These are phyloP conservation scores for Zenarchopterus dispar DNA, from an alignment of 2,797 vertebrate genomes.

Conservation along the genomic window DNA sequence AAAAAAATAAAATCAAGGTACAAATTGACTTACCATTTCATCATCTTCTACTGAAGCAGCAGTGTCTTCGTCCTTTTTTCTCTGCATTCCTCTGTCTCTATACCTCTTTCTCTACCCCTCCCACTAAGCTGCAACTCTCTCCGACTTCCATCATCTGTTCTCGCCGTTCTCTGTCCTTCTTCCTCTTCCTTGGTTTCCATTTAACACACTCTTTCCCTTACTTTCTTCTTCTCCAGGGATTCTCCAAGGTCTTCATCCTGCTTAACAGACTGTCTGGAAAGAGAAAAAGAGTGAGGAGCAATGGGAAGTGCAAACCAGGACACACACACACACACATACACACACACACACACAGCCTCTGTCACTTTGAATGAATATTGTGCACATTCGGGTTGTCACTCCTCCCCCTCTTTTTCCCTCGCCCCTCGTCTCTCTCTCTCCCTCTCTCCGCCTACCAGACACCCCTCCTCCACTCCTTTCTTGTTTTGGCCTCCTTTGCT, in stretches of 20 bases:
- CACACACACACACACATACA: conserved; percentile 7
- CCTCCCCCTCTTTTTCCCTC: conserved; percentile 44
- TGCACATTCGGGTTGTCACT: conserved; percentile 75
- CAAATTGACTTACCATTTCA: conserved; percentile 70
- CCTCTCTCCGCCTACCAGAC: conserved; percentile 50
- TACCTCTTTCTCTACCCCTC: conserved; percentile 32
- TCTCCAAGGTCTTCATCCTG: conserved; percentile 61
- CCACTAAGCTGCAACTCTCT: too few relatives aligned
- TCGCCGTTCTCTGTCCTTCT: conserved; percentile 1
- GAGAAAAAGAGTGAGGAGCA: conserved; percentile 33
- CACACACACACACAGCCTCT: conserved; percentile 63
- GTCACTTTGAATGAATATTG: conserved; percentile 86
- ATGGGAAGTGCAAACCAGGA: conserved; percentile 80
- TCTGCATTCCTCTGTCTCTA: conserved; percentile 59
- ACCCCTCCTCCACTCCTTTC: conserved; percentile 72
- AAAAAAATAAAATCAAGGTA: conserved; percentile 30
- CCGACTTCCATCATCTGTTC: too few relatives aligned
- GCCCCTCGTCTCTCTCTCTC: conserved; percentile 14
- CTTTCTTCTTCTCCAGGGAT: conserved; percentile 42
- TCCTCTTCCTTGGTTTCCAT: conserved; percentile 5
- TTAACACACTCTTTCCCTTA: conserved; percentile 30
- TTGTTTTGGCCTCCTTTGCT: conserved; percentile 65
- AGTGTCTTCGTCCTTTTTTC: conserved; percentile 41
- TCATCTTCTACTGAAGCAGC: conserved; percentile 43
- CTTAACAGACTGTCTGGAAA: conserved; percentile 39